Percentiles rank a stretch among this genome's conserved stretches.
phyloP scores from a whole-genome alignment of 2,888 invertebrate species.

The Phymatocera aterrima region DNA sequence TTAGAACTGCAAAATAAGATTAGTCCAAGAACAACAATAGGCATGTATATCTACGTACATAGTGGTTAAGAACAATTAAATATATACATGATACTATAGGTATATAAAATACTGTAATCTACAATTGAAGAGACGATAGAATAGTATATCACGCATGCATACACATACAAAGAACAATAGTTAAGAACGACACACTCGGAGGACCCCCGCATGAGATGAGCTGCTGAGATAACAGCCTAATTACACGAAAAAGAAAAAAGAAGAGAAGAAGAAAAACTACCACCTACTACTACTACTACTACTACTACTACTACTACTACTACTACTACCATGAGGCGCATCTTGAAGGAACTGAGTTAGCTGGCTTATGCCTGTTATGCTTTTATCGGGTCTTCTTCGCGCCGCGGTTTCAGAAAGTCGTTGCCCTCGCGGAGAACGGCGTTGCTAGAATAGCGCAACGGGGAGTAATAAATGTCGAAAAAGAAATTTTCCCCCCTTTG shows the following conservation, averaged over 20 bases:
- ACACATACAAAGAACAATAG: constrained; percentile 29
- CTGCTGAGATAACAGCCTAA: constrained; percentile 37
- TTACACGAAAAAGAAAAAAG: constrained; percentile 27
- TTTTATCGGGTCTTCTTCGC: constrained; percentile 23
- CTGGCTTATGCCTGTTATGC: neutral
- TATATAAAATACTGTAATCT: constrained; percentile 24
- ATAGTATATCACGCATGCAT: neutral
- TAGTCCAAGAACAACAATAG: neutral
- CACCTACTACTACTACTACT: no score
- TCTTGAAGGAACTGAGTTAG: constrained; percentile 10
- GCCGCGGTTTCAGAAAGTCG: constrained; percentile 11
- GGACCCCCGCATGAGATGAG: constrained; percentile 36
- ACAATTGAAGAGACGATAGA: constrained; percentile 12
- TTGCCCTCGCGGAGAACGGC: constrained; percentile 20
- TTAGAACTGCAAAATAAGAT: constrained; percentile 14
- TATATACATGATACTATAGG: no score
- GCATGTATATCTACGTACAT: neutral
- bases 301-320: no score
- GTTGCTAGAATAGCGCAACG: neutral
- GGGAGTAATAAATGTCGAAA: constrained; percentile 32
- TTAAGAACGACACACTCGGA: constrained; percentile 39
- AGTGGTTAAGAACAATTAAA: constrained; percentile 14
- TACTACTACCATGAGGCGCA: neutral
- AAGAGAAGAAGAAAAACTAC: neutral
- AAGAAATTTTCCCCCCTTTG: neutral